A percentile compares a stretch with the other conserved stretches of the same genome.
Evolutionary conservation across 2,888 invertebrate species (phyloP).

Genomic region (Uropetala carovei): DNA sequence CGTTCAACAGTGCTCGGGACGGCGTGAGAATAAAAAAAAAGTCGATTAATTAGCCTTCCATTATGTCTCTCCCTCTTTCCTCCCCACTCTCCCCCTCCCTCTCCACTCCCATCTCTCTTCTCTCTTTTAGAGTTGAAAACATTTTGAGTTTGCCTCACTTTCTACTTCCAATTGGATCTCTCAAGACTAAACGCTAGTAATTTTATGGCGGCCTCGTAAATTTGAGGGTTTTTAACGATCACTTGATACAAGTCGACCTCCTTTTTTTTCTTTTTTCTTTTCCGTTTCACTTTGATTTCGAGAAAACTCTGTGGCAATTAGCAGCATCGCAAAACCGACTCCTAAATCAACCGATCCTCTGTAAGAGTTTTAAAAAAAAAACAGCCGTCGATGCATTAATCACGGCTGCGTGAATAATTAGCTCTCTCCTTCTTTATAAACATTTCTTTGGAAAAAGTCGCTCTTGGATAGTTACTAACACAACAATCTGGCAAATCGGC

Average conservation of each 20-base stretch:
- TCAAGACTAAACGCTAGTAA: not conserved
- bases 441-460: not conserved
- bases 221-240: not conserved
- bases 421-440: not conserved
- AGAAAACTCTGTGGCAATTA: slow-evolving; percentile 16
- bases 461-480: not conserved
- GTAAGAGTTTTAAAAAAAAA: not conserved
- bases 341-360: slow-evolving; percentile 1
- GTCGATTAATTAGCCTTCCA: not conserved
- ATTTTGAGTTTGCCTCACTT: not conserved
- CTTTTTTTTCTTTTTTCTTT: not conserved
- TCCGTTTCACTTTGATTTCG: slow-evolving; percentile 14
- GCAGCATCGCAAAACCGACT: not conserved
- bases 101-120: not conserved
- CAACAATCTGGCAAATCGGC: not conserved
- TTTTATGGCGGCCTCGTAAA: slow-evolving; percentile 19
- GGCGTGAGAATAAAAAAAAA: not conserved
- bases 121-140: not conserved
- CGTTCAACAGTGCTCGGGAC: not conserved
- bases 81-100: too few species aligned
- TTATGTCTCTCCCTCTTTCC: too few species aligned
- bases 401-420: not conserved
- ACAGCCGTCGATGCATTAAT: not conserved
- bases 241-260: not conserved
- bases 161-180: not conserved